Base-by-base conservation (phyloP, 1,140 invertebrate species). In the Thaumetopoea pityocampa region DNA sequence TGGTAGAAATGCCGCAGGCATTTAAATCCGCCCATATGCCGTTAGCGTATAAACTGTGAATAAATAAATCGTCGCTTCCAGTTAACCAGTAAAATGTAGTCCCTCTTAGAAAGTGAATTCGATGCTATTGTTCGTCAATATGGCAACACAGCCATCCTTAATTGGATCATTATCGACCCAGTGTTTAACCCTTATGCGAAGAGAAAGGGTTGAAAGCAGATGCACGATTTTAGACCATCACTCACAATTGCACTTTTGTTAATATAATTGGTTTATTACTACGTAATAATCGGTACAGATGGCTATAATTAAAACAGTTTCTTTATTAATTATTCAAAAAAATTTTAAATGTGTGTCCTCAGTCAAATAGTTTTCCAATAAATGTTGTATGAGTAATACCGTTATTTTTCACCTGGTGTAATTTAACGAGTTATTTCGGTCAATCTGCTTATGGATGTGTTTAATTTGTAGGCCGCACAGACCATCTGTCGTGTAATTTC, bases 121-220 rank as follows among this genome's bases (percentile, higher is more conserved):
- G 19, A 11, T 29, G 28, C 52, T 43, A 60, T 65, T 62, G 58
- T 68, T 34, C 22, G 19, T 24, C 46, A 33, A 48, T 41, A 20
- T 40, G 27, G 49, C 51, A 56, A 40, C 54, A 40, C 52, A 55
- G 57, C 43, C 51, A 33, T 54, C 49, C 28, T 51, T 67, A 68
- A 70, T 73, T 70, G 58, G 53, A 47, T 44, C 58, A 61, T 63
- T 63, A 65, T 67, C 50, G 49, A 42, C 35, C 51, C 49, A 50
- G 51, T 58, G 64, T 64, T 66, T 62, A 56, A 52, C 48, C 48
- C 33, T 52, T 51, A 45, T 28, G 15, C 36, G 29, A 37, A 46
- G 27, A 36, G 51, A 59, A 72, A 73, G 67, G 67, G 72, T 65
- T 63, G 42, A 35, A 46, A 58, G 63, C 72, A 77, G 72, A 77